These are phyloP conservation scores for Psophia crepitans DNA, from an alignment of 2,113 vertebrate genomes.

Conservation along the genomic window DNA sequence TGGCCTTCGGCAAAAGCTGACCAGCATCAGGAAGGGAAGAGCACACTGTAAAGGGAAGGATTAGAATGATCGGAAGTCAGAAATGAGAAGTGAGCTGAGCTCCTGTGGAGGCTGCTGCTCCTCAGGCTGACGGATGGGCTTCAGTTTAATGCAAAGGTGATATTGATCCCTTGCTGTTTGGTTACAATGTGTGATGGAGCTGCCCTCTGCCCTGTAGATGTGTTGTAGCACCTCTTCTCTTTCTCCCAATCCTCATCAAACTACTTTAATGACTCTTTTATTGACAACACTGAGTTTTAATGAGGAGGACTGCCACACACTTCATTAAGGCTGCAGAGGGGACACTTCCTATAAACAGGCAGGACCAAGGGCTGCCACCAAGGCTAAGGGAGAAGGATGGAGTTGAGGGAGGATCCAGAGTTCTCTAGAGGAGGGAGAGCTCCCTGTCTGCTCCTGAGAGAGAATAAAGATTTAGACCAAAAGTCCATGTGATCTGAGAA, in stretches of 20 bases:
- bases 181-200: constrained; percentile 51
- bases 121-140: constrained; percentile 61
- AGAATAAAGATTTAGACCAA: background rate
- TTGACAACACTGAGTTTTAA: constrained; percentile 72
- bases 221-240: constrained; percentile 28
- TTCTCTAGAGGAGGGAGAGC: background rate
- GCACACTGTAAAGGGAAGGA: background rate
- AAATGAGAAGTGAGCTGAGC: constrained; percentile 18
- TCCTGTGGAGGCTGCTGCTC: constrained; percentile 10
- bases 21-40: background rate
- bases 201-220: constrained; percentile 68
- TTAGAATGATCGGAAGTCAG: background rate
- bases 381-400: background rate
- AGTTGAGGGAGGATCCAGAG: background rate
- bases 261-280: constrained; percentile 78
- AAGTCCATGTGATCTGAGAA: background rate
- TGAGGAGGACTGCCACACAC: constrained; percentile 74
- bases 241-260: constrained; percentile 70
- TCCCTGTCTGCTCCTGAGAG: background rate
- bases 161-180: constrained; percentile 69
- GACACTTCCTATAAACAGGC: background rate
- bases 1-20: background rate
- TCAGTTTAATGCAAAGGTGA: constrained; percentile 51
- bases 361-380: background rate
- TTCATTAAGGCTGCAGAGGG: constrained; percentile 70